A percentile compares a stretch with the other conserved stretches of the same genome.
These are phyloP conservation scores for Helicoverpa armigera DNA, from an alignment of 1,140 invertebrate species.

Conservation along the genomic window DNA sequence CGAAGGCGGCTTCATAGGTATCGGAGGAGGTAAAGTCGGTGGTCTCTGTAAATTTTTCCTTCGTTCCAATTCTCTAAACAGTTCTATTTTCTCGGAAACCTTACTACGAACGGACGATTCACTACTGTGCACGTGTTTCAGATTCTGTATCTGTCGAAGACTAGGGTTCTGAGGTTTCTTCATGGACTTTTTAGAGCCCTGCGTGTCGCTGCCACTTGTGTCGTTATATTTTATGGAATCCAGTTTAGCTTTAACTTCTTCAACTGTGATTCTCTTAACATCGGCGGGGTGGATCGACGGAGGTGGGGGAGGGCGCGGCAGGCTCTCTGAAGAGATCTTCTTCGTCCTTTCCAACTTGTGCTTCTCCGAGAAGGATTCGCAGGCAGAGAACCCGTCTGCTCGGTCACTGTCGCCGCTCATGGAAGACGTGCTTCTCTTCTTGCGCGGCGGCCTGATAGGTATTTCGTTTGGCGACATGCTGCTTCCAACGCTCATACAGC, in stretches of 20 bases:
- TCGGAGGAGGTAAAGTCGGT: conserved; percentile 80
- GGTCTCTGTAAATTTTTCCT: conserved; percentile 85
- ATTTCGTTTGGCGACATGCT: conserved; percentile 83
- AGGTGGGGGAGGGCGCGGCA: conserved; percentile 68
- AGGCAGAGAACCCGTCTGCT: conserved; percentile 78
- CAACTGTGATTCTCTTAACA: conserved; percentile 83
- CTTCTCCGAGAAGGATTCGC: conserved; percentile 76
- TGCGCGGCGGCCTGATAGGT: conserved; percentile 87
- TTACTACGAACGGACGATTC: conserved; percentile 84
- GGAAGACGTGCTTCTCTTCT: conserved; percentile 87
- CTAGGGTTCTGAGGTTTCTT: conserved; percentile 70
- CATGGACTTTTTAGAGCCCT: conserved; percentile 77
- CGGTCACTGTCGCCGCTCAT: conserved; percentile 88
- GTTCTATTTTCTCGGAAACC: conserved; percentile 85
- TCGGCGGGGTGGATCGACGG: conserved; percentile 75
- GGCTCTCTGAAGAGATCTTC: conserved; percentile 64
- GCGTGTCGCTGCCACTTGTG: conserved; percentile 75
- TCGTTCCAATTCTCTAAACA: conserved; percentile 86
- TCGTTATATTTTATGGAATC: conserved; percentile 83
- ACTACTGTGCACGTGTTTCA: conserved; percentile 71
- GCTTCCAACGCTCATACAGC: conserved; percentile 89
- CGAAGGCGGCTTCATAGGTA: conserved; percentile 78
- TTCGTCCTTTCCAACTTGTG: conserved; percentile 69
- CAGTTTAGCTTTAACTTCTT: conserved; percentile 87
- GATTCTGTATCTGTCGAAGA: conserved; percentile 59